These are phyloP conservation scores for Pseudomyrmex concolor DNA, from an alignment of 1,140 invertebrate genomes.

Conservation along the genomic window DNA sequence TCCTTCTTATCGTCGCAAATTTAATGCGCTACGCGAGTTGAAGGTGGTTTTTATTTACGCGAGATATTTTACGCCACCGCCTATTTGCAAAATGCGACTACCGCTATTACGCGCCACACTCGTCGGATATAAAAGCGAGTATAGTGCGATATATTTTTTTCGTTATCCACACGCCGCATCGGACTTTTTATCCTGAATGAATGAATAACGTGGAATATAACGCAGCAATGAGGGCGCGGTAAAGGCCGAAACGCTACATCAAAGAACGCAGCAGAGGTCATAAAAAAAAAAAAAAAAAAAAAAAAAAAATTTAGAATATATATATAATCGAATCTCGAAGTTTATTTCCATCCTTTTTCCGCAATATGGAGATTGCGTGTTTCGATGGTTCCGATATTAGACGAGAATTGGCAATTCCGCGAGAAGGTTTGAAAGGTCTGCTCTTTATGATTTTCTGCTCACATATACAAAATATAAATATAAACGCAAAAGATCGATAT, in stretches of 20 bases:
- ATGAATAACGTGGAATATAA: slow-evolving; percentile 44
- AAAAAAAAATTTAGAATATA: slow-evolving; percentile 26
- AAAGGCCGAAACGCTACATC: slow-evolving; percentile 30
- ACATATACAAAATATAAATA: no score
- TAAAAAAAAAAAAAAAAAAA: background rate
- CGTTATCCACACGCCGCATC: slow-evolving; percentile 17
- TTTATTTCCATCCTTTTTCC: no score
- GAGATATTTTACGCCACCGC: slow-evolving; percentile 39
- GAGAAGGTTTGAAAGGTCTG: no score
- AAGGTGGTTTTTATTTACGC: slow-evolving; percentile 42
- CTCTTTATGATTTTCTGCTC: no score
- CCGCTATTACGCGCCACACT: slow-evolving; percentile 41
- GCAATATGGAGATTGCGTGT: no score
- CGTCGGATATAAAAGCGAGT: slow-evolving; percentile 41
- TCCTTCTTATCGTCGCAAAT: slow-evolving; percentile 27
- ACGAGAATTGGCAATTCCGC: background rate
- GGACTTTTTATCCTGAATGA: slow-evolving; percentile 51
- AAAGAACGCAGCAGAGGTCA: slow-evolving; percentile 3
- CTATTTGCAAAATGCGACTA: slow-evolving; percentile 42
- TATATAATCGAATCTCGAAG: background rate
- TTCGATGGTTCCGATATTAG: background rate
- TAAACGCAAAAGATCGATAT: no score
- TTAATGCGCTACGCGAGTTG: slow-evolving; percentile 29
- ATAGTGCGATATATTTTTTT: slow-evolving; percentile 36
- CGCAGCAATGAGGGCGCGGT: slow-evolving; percentile 14